Evolutionary conservation across 2,113 vertebrate species (phyloP).

Genomic region (Cricetomys ansorgei): DNA sequence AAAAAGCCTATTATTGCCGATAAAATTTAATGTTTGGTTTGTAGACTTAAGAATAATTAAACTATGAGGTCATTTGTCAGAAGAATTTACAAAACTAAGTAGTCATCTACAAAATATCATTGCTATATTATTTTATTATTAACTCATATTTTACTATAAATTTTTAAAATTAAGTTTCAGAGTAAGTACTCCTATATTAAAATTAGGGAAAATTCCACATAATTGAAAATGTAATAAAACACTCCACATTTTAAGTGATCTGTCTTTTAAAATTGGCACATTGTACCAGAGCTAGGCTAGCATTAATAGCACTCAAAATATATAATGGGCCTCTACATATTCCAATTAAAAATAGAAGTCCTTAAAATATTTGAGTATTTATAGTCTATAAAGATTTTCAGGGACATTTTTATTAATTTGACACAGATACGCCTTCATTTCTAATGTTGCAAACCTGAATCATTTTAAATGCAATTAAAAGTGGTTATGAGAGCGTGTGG

Average conservation of each 20-base stretch:
- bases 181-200: constrained; percentile 67
- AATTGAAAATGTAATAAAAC: constrained; percentile 80
- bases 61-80: constrained; percentile 61
- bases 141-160: constrained; percentile 67
- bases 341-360: constrained; percentile 85
- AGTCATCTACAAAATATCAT: constrained; percentile 62
- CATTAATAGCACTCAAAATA: constrained; percentile 81
- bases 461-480: constrained; percentile 99
- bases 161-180: constrained; percentile 70
- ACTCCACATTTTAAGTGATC: constrained; percentile 77
- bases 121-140: constrained; percentile 35
- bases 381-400: constrained; percentile 88
- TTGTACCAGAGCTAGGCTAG: constrained; percentile 76
- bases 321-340: constrained; percentile 80
- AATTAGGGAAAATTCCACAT: constrained; percentile 72
- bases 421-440: constrained; percentile 99
- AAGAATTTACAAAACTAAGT: constrained; percentile 65
- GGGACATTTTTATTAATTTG: constrained; percentile 95
- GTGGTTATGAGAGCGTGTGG: constrained; percentile 97
- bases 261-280: constrained; percentile 81
- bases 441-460: constrained; percentile 99
- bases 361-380: constrained; percentile 86
- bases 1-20: constrained; percentile 53
- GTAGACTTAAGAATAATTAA: not conserved
- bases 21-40: constrained; percentile 55